Evolutionary conservation across 2,888 invertebrate genomes (phyloP), one percentile per base, ranked within the genome.

Genomic region (Xestia sexstrigata): DNA sequence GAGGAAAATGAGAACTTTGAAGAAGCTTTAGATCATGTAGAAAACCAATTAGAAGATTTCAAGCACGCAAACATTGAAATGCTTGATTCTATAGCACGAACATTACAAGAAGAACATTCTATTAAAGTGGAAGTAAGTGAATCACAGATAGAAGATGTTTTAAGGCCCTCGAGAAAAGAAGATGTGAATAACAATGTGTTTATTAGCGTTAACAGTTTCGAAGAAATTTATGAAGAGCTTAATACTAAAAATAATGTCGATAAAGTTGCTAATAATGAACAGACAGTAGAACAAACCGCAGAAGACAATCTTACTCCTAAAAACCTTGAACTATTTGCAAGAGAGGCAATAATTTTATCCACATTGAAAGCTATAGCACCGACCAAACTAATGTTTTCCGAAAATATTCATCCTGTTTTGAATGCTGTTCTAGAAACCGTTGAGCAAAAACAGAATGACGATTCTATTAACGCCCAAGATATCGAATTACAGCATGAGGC

Each of bases 1-100:
- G 96, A 96, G 87, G 96, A 96, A 83, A 96, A 95, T 83, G 96
- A 96, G 83, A 93, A 96, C 83, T 96, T 96, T 82, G 96, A 96
- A 91, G 96, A 96, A 93, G 96, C 96, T 62, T 93, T 96, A 90
- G 97, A 97, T 85, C 94, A 96, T 84, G 91, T 95, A 86, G 95
- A 96, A 87, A 92, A 89, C 85, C 94, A 95, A 89, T 93, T 93
- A 30, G 94, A 94, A 86, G 93, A 94, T 82, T 94, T 95, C 73
- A 95, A 94, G 86, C 90, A 94, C 88, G 92, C 93, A n/a, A 96
- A 96, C 81, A 94, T 95, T 80, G 93, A 95, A 91, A 93, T 95
- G 81, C 90, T 96, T 78, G 93, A 97, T 91, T 95, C 96, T n/a
- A 96, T 96, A 76, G 95, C 96, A 60, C 92, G 93, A 79, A 95